Evolutionary conservation across 2,113 vertebrate species (phyloP), one percentile per base, ranked within the genome.

Genomic region (Brachyistius frenatus): DNA sequence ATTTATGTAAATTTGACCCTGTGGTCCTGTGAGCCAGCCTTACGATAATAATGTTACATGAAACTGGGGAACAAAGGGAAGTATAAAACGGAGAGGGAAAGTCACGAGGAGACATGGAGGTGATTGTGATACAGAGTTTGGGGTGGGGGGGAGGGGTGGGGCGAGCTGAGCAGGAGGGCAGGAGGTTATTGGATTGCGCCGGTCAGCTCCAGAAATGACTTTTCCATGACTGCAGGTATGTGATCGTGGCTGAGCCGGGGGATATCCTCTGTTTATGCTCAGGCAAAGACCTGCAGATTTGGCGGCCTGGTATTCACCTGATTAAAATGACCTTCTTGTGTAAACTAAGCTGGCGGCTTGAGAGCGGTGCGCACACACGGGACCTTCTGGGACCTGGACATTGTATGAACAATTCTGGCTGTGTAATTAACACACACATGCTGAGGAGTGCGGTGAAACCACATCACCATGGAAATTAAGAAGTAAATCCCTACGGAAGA

Each of bases 261-360:
- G 91, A 91, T 91, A 89, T 94, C 84, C 91, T 93, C 85, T 95
- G 93, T 93, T 95, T 94, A 92, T 91, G 78, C 90, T 86, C 76
- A 61, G 70, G 88, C 86, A 87, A 90, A 91, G 84, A 81, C 86
- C 79, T 11, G 36, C 80, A 90, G 90, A 94, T 94, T 93, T 93
- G 89, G 80, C 71, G 33, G 89, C 82, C 86, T 91, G 92, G 88
- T 79, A 88, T 94, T 93, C 89, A 84, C 88, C 86, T 94, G 91
- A 94, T 94, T 92, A 92, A 93, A 94, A 94, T 86, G 84, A 90
- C 87, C 89, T 90, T 86, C 89, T 93, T 89, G 67, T 91, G 86
- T 94, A 93, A 94, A 93, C 91, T 80, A 86, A 86, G 90, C 81
- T 83, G 77, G 64, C 35, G 50, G 78, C 41, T 73, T 62, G 86